These are phyloP conservation scores for Galeopsomyia nigrocyanea DNA, from an alignment of 2,888 invertebrate species.

Conservation along the genomic window DNA sequence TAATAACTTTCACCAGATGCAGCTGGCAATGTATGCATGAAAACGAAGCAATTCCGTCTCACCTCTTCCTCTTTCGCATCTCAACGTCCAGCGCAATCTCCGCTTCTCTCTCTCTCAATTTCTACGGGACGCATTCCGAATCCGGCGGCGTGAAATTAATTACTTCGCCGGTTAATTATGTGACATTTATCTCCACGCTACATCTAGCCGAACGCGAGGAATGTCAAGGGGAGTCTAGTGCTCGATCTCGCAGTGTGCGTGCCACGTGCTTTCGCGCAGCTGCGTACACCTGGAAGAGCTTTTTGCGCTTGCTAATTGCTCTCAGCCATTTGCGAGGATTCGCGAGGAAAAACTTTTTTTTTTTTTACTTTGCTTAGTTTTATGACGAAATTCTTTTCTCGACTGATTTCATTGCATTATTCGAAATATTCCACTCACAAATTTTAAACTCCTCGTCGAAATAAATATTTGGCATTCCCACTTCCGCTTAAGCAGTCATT, in stretches of 20 bases:
- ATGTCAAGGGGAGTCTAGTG: slow-evolving; percentile 50
- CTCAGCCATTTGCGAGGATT: not conserved
- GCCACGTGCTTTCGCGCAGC: slow-evolving; percentile 24
- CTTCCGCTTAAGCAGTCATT: not conserved
- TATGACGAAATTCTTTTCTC: too few relatives aligned
- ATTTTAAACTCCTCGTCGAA: too few relatives aligned
- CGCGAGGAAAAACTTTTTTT: too few relatives aligned
- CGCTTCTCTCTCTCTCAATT: slow-evolving; percentile 32
- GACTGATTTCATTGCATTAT: too few relatives aligned
- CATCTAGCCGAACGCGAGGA: slow-evolving; percentile 53
- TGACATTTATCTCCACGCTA: slow-evolving; percentile 63
- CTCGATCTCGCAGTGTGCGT: slow-evolving; percentile 5
- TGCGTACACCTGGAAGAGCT: slow-evolving; percentile 11
- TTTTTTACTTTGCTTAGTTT: too few relatives aligned
- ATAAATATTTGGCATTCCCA: too few relatives aligned
- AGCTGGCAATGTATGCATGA: not conserved
- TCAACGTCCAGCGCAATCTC: not conserved
- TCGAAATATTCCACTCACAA: too few relatives aligned
- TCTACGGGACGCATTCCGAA: slow-evolving; percentile 56
- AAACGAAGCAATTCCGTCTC: slow-evolving; percentile 17
- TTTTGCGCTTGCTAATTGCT: slow-evolving; percentile 38
- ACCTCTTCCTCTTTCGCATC: not conserved
- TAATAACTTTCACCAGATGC: too few relatives aligned
- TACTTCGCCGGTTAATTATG: slow-evolving; percentile 63
- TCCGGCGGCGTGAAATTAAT: slow-evolving; percentile 63